Base-by-base conservation (phyloP, 2,888 invertebrate genomes). In the Bellardia pandia region DNA sequence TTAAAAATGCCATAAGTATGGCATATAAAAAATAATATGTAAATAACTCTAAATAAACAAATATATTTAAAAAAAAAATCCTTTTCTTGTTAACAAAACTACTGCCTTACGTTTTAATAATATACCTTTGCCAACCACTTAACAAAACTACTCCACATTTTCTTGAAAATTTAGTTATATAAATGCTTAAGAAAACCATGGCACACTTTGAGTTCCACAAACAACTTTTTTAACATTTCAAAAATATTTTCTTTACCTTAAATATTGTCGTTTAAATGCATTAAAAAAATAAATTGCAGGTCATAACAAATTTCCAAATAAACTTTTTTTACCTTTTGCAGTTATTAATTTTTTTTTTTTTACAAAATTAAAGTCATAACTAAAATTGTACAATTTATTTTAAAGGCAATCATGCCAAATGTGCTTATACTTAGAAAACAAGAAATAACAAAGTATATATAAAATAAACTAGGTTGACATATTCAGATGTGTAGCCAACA, bases 401-500 rank as follows among this genome's bases (percentile, higher is more conserved):
- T 7, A 45, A 78, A 45, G 8, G 30, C 13, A 48, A 78, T n/a
- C 30, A 30, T 45, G 30, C 40, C 56, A 33, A 6, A 45, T 16
- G 58, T 48, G 33, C 16, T 45, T 58, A 3, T 23, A 23, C 23
- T 23, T 23, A 64, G 45, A 8, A n/a, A 4, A 62, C 11, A 14
- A 14, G 14, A 62, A 14, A 37, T 11, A 58, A 48, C 40, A 71
- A 40, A 37, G 14, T 14, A 23, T 13, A 5, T 42, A 53, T 56
- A 45, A 66, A 42, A 33, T 33, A 72, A 80, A 64, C 42, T 53
- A 30, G 53, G 72, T 72, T 72, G 72, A 56, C 74, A 81, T 66
- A 33, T 45, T 74, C 16, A 45, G 33, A 62, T 68, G 53, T 40
- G 51, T 40, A 53, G 33, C 13, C 16, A 30, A 66, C 14, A 33